Percentiles rank a stretch among this genome's conserved stretches.
phyloP scores from a whole-genome alignment of 2,888 invertebrate species.

The Pseudeuparius sepicola region DNA sequence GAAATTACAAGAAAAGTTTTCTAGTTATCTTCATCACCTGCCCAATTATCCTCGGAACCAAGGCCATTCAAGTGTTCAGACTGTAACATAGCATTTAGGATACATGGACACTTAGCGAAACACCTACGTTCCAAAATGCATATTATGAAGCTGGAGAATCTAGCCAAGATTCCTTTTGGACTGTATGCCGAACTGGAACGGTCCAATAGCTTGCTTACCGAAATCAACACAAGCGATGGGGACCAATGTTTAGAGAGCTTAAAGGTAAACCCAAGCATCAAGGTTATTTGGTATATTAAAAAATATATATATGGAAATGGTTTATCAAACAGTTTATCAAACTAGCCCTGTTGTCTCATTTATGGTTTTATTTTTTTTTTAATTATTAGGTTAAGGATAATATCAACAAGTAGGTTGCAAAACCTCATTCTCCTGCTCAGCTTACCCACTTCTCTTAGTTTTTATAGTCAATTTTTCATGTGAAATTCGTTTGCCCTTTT shows the following conservation, averaged over 20 bases:
- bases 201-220: conserved; percentile 79
- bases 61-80: conserved; percentile 93
- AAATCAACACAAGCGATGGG: conserved; percentile 94
- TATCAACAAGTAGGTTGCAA: no score
- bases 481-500: no score
- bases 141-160: conserved; percentile 84
- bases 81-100: conserved; percentile 92
- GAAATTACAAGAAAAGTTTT: conserved; percentile 17
- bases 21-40: conserved; percentile 43
- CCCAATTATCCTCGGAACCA: conserved; percentile 79
- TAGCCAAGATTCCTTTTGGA: conserved; percentile 88
- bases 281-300: no score
- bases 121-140: conserved; percentile 94
- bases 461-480: no score
- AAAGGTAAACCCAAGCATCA: conserved; percentile 43
- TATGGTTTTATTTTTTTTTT: no score
- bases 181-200: conserved; percentile 91
- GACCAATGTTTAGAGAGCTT: conserved; percentile 87
- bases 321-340: no score
- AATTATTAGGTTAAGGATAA: no score
- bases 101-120: conserved; percentile 94
- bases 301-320: no score
- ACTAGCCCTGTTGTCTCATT: no score
- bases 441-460: no score
- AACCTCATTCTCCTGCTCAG: no score